Percentiles rank a stretch among this genome's conserved stretches.
Conservation (phyloP, 1,140 invertebrate species). For the Drosophila nikananu region DNA sequence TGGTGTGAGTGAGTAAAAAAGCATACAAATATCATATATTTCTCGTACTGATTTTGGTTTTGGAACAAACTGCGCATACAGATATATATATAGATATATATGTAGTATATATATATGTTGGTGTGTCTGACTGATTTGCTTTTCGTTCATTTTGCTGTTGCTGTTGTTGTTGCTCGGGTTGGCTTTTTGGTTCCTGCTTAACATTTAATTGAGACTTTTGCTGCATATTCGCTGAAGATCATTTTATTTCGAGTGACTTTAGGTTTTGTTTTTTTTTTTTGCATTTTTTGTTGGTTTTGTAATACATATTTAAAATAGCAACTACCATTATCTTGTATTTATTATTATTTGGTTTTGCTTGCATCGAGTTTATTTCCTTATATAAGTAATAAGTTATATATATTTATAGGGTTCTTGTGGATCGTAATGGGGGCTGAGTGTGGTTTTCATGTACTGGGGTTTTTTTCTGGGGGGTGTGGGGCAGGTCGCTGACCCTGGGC, state of each 20-base stretch:
- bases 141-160: slow-evolving; percentile 36
- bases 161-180: slow-evolving; percentile 53
- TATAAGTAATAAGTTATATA: slow-evolving; percentile 82
- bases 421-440: slow-evolving; percentile 33
- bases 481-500: slow-evolving; percentile 1
- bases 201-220: slow-evolving; percentile 57
- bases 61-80: slow-evolving; percentile 51
- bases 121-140: slow-evolving; percentile 58
- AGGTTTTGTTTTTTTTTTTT: slow-evolving; percentile 42
- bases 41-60: slow-evolving; percentile 56
- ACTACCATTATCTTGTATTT: slow-evolving; percentile 73
- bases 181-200: slow-evolving; percentile 78
- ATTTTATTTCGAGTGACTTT: slow-evolving; percentile 51
- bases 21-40: slow-evolving; percentile 80
- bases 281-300: slow-evolving; percentile 60
- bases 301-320: slow-evolving; percentile 83
- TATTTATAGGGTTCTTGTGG: slow-evolving; percentile 70
- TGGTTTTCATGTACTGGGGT: slow-evolving; percentile 27
- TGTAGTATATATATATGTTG: slow-evolving; percentile 44
- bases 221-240: slow-evolving; percentile 58
- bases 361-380: slow-evolving; percentile 66
- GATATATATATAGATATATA: slow-evolving; percentile 44
- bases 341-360: slow-evolving; percentile 63
- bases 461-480: neutral
- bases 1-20: slow-evolving; percentile 72